A percentile compares a stretch with the other conserved stretches of the same genome.
Evolutionary conservation across 2,113 vertebrate genomes (phyloP).

Genomic region (Ceuthmochares aereus): DNA sequence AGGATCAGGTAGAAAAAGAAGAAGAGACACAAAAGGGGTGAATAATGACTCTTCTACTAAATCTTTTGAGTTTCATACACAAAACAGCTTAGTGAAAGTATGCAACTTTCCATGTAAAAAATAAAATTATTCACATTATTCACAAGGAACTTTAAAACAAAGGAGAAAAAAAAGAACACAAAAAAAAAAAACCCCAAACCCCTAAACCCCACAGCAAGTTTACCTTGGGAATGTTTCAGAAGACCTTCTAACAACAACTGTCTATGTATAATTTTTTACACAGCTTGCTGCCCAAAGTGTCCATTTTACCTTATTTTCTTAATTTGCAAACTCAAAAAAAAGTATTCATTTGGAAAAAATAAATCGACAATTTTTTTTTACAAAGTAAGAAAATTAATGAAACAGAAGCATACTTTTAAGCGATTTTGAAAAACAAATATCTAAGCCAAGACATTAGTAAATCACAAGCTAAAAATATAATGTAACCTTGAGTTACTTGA

Average conservation of each 20-base stretch:
- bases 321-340: not conserved
- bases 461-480: not conserved
- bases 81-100: not conserved
- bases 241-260: not conserved
- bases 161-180: not conserved
- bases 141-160: not conserved
- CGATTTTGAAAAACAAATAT: not conserved
- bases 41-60: not conserved
- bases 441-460: not conserved
- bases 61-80: not conserved
- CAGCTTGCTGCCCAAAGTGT: not conserved
- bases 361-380: not conserved
- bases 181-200: not conserved
- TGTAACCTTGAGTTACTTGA: not conserved
- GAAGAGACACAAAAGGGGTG: not conserved
- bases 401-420: not conserved
- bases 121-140: not conserved
- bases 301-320: not conserved
- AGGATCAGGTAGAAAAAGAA: not conserved
- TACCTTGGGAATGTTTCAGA: not conserved
- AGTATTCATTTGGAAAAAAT: not conserved
- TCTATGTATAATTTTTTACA: not conserved
- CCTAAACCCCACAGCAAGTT: not conserved
- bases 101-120: not conserved
- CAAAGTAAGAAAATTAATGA: not conserved